Conservation (phyloP, 1,140 invertebrate genomes). For the Uloborus diversus region DNA sequence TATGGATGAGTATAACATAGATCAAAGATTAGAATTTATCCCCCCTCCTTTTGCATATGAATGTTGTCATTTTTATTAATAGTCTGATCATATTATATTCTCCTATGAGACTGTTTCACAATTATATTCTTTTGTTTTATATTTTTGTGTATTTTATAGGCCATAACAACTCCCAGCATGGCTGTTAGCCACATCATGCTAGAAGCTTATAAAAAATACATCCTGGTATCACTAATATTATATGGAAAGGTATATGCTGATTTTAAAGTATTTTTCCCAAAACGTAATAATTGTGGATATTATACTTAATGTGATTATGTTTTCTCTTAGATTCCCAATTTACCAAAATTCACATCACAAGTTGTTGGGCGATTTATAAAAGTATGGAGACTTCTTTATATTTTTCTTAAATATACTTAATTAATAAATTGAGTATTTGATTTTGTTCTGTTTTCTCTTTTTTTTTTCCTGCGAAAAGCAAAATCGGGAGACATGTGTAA, state of each 20-base stretch:
- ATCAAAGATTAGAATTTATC: too few relatives aligned
- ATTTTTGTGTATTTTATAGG: slow-evolving; percentile 66
- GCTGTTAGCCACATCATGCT: slow-evolving; percentile 96
- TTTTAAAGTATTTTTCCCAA: not conserved
- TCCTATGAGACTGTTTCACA: too few relatives aligned
- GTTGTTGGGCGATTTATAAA: slow-evolving; percentile 90
- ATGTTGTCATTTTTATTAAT: too few relatives aligned
- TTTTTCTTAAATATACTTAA: not conserved
- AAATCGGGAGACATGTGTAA: too few relatives aligned
- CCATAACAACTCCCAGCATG: slow-evolving; percentile 89
- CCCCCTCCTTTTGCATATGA: too few relatives aligned
- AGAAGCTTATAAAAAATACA: slow-evolving; percentile 96
- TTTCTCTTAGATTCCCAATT: slow-evolving; percentile 70
- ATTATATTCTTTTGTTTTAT: too few relatives aligned
- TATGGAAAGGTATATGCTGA: slow-evolving; percentile 78
- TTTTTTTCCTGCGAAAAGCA: too few relatives aligned
- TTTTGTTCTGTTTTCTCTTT: too few relatives aligned
- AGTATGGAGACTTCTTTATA: slow-evolving; percentile 57
- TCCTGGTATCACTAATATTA: slow-evolving; percentile 88
- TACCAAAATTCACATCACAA: slow-evolving; percentile 92
- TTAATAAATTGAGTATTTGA: too few relatives aligned
- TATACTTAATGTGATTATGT: not conserved
- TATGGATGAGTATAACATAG: too few relatives aligned
- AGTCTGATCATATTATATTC: too few relatives aligned
- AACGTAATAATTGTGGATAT: not conserved